Evolutionary conservation across 2,888 invertebrate species (phyloP).

Genomic region (Synanthedon tipuliformis): DNA sequence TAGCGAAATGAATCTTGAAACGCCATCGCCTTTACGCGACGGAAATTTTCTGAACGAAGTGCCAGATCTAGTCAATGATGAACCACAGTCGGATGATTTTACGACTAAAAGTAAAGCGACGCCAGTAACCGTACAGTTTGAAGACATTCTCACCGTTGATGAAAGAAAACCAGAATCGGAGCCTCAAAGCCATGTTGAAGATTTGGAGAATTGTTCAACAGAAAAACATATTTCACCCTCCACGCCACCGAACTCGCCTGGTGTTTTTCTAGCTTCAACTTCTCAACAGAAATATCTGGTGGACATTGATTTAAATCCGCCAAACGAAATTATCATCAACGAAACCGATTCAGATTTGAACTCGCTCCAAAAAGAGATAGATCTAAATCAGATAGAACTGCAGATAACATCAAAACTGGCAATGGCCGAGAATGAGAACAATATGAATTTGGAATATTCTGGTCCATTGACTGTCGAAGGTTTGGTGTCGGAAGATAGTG

Average conservation of each 20-base stretch:
- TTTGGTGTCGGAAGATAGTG: conserved; percentile 27
- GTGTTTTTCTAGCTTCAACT: conserved; percentile 44
- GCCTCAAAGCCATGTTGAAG: conserved; percentile 26
- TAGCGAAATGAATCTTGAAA: conserved; percentile 59
- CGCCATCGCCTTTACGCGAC: conserved; percentile 57
- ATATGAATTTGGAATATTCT: conserved; percentile 62
- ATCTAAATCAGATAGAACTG: conserved; percentile 53
- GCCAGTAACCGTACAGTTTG: conserved; percentile 26
- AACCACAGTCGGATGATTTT: conserved; percentile 41
- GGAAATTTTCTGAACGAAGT: conserved; percentile 60
- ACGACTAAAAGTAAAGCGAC: conserved; percentile 33
- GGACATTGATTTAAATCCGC: conserved; percentile 37
- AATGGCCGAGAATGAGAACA: conserved; percentile 66
- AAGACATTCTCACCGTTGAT: conserved; percentile 33
- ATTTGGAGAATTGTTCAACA: conserved; percentile 39
- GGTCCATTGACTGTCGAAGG: conserved; percentile 50
- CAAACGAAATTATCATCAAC: conserved; percentile 14
- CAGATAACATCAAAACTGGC: conserved; percentile 60
- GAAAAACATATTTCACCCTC: conserved; percentile 47
- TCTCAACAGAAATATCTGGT: conserved; percentile 50
- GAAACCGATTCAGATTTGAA: conserved; percentile 19
- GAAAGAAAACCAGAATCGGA: conserved; percentile 15
- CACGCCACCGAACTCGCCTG: conserved; percentile 60
- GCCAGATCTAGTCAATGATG: conserved; percentile 47
- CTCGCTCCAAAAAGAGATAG: conserved; percentile 32